These are phyloP conservation scores for Erebia ligea DNA, from an alignment of 2,888 invertebrate species.

Conservation along the genomic window DNA sequence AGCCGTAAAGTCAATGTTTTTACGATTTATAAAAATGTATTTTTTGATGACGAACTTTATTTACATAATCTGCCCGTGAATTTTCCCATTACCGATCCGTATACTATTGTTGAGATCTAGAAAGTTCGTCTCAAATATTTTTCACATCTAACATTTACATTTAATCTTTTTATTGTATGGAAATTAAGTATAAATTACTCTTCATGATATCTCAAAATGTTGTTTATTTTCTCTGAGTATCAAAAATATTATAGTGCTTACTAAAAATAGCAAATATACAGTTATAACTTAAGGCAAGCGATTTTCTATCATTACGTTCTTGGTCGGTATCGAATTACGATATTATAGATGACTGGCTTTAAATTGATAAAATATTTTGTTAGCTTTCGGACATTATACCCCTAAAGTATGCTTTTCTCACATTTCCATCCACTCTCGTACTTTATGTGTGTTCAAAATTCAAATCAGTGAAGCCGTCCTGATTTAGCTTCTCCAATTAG, in stretches of 20 bases:
- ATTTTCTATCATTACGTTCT: not conserved
- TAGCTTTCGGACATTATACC: not conserved
- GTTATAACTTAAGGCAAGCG: not conserved
- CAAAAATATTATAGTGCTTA: not conserved
- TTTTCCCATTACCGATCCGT: constrained; percentile 1
- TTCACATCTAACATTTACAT: not conserved
- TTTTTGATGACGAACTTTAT: constrained; percentile 1
- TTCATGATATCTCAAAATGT: not conserved
- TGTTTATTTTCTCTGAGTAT: not conserved
- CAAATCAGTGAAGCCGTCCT: too few relatives aligned
- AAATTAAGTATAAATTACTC: not conserved
- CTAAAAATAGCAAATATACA: not conserved
- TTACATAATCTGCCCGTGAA: constrained; percentile 5
- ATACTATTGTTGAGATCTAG: constrained; percentile 12
- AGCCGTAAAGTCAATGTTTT: not conserved
- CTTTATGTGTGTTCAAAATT: too few relatives aligned
- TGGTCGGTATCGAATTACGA: not conserved
- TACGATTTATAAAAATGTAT: constrained; percentile 5
- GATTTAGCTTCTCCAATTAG: too few relatives aligned
- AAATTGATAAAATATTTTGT: not conserved
- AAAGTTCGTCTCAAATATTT: constrained; percentile 5
- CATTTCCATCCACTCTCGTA: not conserved
- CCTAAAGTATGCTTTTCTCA: not conserved
- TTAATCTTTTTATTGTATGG: constrained; percentile 7
- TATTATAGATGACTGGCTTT: not conserved